Percentiles rank a stretch among this genome's conserved stretches.
phyloP scores from a whole-genome alignment of 2,797 vertebrate genomes.

The Myotis myotis region DNA sequence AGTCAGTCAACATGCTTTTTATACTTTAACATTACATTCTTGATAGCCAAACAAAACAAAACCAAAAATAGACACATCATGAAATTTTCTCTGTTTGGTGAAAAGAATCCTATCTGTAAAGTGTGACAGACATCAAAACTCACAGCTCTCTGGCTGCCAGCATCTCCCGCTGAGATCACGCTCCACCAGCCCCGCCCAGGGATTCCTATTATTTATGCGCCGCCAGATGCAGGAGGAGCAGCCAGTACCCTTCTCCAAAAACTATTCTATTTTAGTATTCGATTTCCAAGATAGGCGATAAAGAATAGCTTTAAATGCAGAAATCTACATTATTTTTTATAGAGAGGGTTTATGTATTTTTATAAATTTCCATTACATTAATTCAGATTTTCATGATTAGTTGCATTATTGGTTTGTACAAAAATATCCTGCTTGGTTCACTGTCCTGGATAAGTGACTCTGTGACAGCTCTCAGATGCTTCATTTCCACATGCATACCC shows the following conservation, averaged over 20 bases:
- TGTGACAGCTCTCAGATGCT: not conserved
- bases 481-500: not conserved
- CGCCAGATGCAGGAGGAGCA: not conserved
- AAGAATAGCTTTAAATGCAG: not conserved
- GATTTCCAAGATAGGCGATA: not conserved
- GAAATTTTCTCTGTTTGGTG: not conserved
- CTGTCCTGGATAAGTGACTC: not conserved
- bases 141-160: not conserved
- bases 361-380: not conserved
- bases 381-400: not conserved
- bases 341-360: not conserved
- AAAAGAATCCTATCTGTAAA: not conserved
- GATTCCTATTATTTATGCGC: not conserved
- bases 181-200: not conserved
- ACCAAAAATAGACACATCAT: not conserved
- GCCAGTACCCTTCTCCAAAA: not conserved
- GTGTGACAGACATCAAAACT: not conserved
- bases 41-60: not conserved
- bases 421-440: not conserved
- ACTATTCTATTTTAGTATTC: not conserved
- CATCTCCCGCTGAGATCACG: not conserved
- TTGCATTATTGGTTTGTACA: not conserved
- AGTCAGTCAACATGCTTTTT: not conserved
- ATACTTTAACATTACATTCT: not conserved
- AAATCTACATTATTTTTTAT: not conserved